These are phyloP conservation scores for Xanthorhoe designata DNA, from an alignment of 2,888 invertebrate genomes.

Conservation along the genomic window DNA sequence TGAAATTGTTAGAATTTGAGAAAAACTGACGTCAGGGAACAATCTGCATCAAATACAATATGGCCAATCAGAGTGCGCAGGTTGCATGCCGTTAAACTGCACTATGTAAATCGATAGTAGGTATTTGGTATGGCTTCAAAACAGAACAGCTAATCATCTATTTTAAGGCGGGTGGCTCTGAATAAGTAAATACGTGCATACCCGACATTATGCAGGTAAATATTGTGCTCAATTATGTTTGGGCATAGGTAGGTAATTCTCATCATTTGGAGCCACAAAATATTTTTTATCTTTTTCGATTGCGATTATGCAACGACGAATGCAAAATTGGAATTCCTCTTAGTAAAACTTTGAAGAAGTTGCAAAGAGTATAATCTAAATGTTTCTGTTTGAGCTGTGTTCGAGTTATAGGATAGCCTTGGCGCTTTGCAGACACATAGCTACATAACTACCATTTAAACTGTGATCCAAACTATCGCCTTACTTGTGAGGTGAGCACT, in stretches of 20 bases:
- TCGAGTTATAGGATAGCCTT: slow-evolving; percentile 52
- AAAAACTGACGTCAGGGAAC: not conserved
- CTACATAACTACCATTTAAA: slow-evolving; percentile 38
- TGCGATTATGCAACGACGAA: no score
- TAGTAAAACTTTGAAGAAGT: no score
- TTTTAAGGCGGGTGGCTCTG: no score
- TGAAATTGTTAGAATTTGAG: not conserved
- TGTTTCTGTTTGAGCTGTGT: slow-evolving; percentile 5
- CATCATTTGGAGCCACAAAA: no score
- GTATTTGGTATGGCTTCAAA: slow-evolving; percentile 1
- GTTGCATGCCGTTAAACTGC: slow-evolving; percentile 38
- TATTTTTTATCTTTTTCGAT: no score
- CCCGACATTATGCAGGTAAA: no score
- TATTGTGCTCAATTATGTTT: no score
- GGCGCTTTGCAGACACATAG: slow-evolving; percentile 53
- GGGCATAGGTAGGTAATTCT: no score
- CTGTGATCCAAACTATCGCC: slow-evolving; percentile 19
- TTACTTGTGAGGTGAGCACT: slow-evolving; percentile 3
- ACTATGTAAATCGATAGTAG: slow-evolving; percentile 62
- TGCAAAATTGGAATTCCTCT: no score
- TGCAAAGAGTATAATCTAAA: slow-evolving; percentile 6
- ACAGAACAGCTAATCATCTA: slow-evolving; percentile 1
- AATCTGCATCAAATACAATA: slow-evolving; percentile 29
- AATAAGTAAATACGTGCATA: no score
- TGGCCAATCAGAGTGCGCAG: slow-evolving; percentile 37